Percentiles rank a stretch among this genome's conserved stretches.
Conservation (phyloP, 2,113 vertebrate species). For the Labrus mixtus region DNA sequence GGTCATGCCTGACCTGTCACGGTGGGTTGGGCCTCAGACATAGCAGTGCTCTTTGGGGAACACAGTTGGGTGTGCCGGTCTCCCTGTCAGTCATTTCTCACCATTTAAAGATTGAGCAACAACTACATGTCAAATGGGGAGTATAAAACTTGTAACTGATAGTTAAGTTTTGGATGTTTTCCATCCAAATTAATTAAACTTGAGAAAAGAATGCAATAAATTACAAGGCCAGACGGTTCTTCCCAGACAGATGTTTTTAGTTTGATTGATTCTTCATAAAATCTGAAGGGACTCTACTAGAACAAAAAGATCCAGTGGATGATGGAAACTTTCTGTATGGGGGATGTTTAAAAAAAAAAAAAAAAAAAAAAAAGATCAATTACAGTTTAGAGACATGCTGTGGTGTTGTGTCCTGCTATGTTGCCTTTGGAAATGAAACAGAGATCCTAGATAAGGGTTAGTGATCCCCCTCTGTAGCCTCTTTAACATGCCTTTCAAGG, state of each 20-base stretch:
- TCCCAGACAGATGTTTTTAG: slow-evolving; percentile 34
- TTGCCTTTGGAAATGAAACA: slow-evolving; percentile 31
- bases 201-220: slow-evolving; percentile 8
- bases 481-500: slow-evolving; percentile 9
- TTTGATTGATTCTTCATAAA: slow-evolving; percentile 49
- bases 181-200: slow-evolving; percentile 46
- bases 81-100: slow-evolving; percentile 48
- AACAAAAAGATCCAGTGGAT: slow-evolving; percentile 61
- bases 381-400: slow-evolving; percentile 51
- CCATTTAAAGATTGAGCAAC: slow-evolving; percentile 38
- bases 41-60: slow-evolving; percentile 67
- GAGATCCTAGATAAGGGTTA: slow-evolving; percentile 56
- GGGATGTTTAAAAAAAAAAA: slow-evolving; percentile 45
- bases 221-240: slow-evolving; percentile 20
- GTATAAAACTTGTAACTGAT: slow-evolving; percentile 24
- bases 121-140: slow-evolving; percentile 21
- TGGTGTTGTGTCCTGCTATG: slow-evolving; percentile 53
- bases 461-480: slow-evolving; percentile 13
- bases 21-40: slow-evolving; percentile 65
- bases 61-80: slow-evolving; percentile 33
- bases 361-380: slow-evolving; percentile 65
- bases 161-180: slow-evolving; percentile 27
- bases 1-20: slow-evolving; percentile 77
- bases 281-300: slow-evolving; percentile 36
- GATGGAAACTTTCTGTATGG: slow-evolving; percentile 58